Percentiles rank a stretch among this genome's conserved stretches.
These are phyloP conservation scores for Marmota monax DNA, from an alignment of 2,113 vertebrate genomes.

Conservation along the genomic window DNA sequence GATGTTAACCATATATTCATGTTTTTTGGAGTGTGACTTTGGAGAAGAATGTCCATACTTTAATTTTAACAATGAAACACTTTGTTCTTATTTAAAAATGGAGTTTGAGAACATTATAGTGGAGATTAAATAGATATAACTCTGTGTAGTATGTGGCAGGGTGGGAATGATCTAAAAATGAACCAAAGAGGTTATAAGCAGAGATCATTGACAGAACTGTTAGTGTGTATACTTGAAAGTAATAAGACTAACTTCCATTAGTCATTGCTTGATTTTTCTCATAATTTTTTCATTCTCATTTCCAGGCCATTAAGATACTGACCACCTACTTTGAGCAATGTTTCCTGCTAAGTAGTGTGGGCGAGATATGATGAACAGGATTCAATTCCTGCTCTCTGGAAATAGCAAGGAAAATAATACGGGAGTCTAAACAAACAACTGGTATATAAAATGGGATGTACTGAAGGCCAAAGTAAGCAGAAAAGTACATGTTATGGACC, in stretches of 20 bases:
- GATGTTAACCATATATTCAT: not conserved
- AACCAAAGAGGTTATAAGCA: slow-evolving; percentile 12
- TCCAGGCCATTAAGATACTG: not conserved
- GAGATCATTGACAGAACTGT: not conserved
- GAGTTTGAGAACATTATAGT: slow-evolving; percentile 3
- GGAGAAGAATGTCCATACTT: not conserved
- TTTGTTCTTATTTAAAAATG: not conserved
- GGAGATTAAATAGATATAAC: not conserved
- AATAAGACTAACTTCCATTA: not conserved
- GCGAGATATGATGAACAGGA: not conserved
- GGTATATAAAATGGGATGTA: not conserved
- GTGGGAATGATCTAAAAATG: not conserved
- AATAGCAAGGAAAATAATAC: slow-evolving; percentile 5
- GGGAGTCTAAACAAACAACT: not conserved
- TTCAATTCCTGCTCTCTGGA: not conserved
- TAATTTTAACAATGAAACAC: slow-evolving; percentile 19
- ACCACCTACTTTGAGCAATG: not conserved
- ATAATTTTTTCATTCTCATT: not conserved
- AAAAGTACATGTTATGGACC: not conserved
- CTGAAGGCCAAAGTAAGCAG: not conserved
- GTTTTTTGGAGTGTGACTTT: not conserved
- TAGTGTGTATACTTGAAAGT: not conserved
- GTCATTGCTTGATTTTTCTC: not conserved
- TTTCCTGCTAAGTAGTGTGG: not conserved
- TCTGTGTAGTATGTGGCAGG: too few relatives aligned